Percentiles rank a stretch among this genome's conserved stretches.
Evolutionary conservation across 2,888 invertebrate species (phyloP).

Genomic region (Glaucopsyche alexis): DNA sequence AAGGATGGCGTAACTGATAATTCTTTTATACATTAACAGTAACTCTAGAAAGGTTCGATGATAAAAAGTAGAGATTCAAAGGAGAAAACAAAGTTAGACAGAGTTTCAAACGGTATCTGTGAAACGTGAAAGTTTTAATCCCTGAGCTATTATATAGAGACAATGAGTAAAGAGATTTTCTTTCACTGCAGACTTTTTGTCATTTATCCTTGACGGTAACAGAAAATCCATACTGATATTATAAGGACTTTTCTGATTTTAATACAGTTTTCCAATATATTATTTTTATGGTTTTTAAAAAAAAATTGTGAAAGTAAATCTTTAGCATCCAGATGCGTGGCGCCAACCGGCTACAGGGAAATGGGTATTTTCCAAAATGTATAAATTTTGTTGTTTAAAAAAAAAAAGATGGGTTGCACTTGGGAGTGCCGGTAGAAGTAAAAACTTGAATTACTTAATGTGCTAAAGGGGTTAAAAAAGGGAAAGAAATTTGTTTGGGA

Average conservation of each 20-base stretch:
- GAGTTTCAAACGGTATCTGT: conserved; percentile 25
- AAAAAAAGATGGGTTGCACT: no score
- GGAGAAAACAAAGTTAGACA: conserved; percentile 22
- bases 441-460: no score
- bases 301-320: no score
- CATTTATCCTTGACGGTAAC: background rate
- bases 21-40: background rate
- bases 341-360: no score
- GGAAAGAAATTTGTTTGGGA: no score
- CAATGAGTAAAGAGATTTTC: conserved; percentile 26
- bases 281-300: background rate
- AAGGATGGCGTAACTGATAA: background rate
- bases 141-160: conserved; percentile 23
- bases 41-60: conserved; percentile 7
- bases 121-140: conserved; percentile 27
- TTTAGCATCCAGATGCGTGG: no score
- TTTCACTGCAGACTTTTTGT: conserved; percentile 1
- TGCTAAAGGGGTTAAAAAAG: no score
- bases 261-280: background rate
- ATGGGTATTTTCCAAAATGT: no score
- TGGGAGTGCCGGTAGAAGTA: no score
- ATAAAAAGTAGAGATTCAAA: conserved; percentile 24
- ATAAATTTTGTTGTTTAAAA: no score
- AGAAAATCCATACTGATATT: background rate
- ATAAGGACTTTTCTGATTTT: no score